These are phyloP conservation scores for Nephotettix cincticeps DNA, from an alignment of 1,140 invertebrate genomes.

Conservation along the genomic window DNA sequence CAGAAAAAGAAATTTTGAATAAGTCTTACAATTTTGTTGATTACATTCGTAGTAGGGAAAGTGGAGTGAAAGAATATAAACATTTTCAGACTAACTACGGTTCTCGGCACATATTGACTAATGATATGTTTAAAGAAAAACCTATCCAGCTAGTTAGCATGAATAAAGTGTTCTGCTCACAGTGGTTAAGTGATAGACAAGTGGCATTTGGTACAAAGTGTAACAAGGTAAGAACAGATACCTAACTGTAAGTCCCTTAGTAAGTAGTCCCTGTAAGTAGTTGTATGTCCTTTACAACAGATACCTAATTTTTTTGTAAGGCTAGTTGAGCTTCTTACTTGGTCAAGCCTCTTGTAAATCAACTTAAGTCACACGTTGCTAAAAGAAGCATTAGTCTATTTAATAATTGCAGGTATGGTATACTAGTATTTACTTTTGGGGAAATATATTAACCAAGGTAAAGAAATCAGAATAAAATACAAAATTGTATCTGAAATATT, in stretches of 20 bases:
- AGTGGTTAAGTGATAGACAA: conserved; percentile 93
- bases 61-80: conserved; percentile 66
- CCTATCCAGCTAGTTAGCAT: conserved; percentile 78
- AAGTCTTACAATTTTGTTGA: conserved; percentile 86
- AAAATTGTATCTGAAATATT: too few species aligned
- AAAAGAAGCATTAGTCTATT: too few species aligned
- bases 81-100: conserved; percentile 75
- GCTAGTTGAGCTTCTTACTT: too few species aligned
- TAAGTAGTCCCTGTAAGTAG: conserved; percentile 1
- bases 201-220: conserved; percentile 96
- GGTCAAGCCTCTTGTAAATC: too few species aligned
- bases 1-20: conserved; percentile 67
- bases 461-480: too few species aligned
- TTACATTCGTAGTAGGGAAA: conserved; percentile 75
- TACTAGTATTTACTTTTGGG: too few species aligned
- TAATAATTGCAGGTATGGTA: too few species aligned
- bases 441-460: too few species aligned
- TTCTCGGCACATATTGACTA: conserved; percentile 80
- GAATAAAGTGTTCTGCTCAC: conserved; percentile 96
- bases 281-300: too few species aligned
- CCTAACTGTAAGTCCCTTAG: neutral
- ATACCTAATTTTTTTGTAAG: too few species aligned
- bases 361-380: too few species aligned
- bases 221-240: conserved; percentile 94
- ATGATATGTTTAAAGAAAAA: conserved; percentile 85